These are phyloP conservation scores for Syrista parreyssii DNA, from an alignment of 2,888 invertebrate genomes.

Conservation along the genomic window DNA sequence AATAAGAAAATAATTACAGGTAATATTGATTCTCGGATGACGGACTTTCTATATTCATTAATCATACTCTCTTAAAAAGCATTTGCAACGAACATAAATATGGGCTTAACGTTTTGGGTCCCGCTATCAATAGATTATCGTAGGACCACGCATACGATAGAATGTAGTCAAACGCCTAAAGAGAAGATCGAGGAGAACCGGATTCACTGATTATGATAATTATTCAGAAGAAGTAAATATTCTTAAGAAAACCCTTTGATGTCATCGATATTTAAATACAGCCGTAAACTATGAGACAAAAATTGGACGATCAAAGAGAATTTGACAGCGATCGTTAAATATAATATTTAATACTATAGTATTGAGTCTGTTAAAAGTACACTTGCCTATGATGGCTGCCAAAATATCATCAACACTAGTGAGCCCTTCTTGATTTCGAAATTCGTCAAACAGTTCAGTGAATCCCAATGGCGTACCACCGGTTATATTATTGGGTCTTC, in stretches of 20 bases:
- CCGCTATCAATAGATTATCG: not conserved
- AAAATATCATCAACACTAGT: slow-evolving; percentile 90
- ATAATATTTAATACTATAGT: no score
- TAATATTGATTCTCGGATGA: not conserved
- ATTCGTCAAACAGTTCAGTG: slow-evolving; percentile 88
- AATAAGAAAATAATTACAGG: not conserved
- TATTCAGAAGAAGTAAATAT: not conserved
- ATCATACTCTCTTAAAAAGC: not conserved
- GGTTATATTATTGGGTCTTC: slow-evolving; percentile 73
- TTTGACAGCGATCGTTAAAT: not conserved
- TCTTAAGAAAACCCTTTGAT: not conserved
- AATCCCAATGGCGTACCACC: slow-evolving; percentile 87
- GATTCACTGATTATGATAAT: not conserved
- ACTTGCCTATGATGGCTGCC: slow-evolving; percentile 78
- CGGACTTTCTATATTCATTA: not conserved
- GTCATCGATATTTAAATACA: not conserved
- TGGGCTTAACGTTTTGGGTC: not conserved
- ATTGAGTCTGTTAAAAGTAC: not conserved
- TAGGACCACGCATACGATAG: not conserved
- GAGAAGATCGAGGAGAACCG: not conserved
- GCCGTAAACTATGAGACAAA: not conserved
- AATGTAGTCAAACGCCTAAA: not conserved
- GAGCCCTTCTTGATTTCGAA: slow-evolving; percentile 87
- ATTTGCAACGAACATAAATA: not conserved
- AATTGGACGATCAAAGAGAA: not conserved